Base-by-base conservation (phyloP, 1,140 invertebrate species). In the Drosophila seguyi region DNA sequence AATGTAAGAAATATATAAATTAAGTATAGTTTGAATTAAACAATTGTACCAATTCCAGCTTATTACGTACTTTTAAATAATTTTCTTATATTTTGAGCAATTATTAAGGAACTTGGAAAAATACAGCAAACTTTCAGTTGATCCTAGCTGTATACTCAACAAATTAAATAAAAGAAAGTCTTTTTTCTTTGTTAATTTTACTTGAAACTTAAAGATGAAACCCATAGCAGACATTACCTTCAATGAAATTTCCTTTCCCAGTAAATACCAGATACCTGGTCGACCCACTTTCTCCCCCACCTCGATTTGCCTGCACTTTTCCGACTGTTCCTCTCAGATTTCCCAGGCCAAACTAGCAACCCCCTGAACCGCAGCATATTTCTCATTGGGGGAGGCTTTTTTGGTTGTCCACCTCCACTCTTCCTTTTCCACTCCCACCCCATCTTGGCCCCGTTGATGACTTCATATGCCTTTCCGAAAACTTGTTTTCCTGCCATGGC, bases 381-480 rank as follows among this genome's bases (percentile, higher is more conserved):
- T 38, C 31, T 20, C 4, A 39, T 10, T 10, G 16, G 34, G 52
- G 41, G 42, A 39, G 66, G 41, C 25, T 45, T 53, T 52, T 34
- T 29, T 2, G 13, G 29, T 14, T 13, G 11, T 14, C 20, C 10
- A 0, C 16, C 14, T 8, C 7, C 10, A 8, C 48, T 13, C 39
- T 31, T 1, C 3, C n/a, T n/a, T 7, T n/a, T 10, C 38, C 7
- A 39, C 34, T 39, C 47, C 47, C 25, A 31, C n/a, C n/a, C n/a
- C n/a, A n/a, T n/a, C n/a, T 50, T 52, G 50, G 50, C 48, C 39
- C 11, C 36, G 6, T 11, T 58, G 52, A 73, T 73, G 69, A 50
- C 69, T 73, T 73, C 69, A 72, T 73, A 72, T 73, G 68, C 52
- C 68, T 41, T 45, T 38, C 5, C 27, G 14, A 25, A 34, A 71